Conservation (phyloP, 2,888 invertebrate genomes). For the Epirrhoe alternata region DNA sequence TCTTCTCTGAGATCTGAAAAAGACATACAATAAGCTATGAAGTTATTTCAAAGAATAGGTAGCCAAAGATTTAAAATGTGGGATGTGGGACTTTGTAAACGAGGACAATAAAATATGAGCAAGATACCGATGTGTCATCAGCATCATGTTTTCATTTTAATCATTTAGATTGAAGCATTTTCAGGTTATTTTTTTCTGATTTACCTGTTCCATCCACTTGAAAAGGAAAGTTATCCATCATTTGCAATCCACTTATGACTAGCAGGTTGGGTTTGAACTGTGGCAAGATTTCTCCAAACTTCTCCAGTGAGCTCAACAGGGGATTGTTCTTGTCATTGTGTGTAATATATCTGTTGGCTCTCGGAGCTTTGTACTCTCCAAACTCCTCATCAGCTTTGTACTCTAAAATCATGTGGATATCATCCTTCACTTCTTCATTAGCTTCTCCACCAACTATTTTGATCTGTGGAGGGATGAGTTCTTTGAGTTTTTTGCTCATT, state of each 20-base stretch:
- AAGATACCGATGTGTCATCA: too few relatives aligned
- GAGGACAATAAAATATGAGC: too few relatives aligned
- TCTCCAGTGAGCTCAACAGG: conserved; percentile 88
- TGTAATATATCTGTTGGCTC: conserved; percentile 93
- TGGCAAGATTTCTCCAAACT: conserved; percentile 86
- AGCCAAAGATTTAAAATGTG: neutral
- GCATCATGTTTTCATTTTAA: too few relatives aligned
- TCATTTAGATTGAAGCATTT: too few relatives aligned
- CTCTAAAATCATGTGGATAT: conserved; percentile 92
- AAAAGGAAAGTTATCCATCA: conserved; percentile 94
- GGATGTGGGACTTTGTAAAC: too few relatives aligned
- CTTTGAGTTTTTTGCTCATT: conserved; percentile 86
- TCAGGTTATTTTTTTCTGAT: too few relatives aligned
- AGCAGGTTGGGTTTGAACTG: conserved; percentile 89
- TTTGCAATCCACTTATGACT: conserved; percentile 93
- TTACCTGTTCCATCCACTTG: conserved; percentile 78
- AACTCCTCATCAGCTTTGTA: conserved; percentile 92
- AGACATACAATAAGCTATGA: neutral
- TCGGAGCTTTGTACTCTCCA: conserved; percentile 89
- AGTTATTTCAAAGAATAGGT: neutral
- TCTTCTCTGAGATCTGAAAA: conserved; percentile 86
- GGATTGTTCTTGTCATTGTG: conserved; percentile 94
- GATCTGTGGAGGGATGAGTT: conserved; percentile 86
- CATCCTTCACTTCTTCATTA: conserved; percentile 86
- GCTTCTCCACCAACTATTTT: conserved; percentile 87